Percentiles rank a stretch among this genome's conserved stretches.
phyloP scores from a whole-genome alignment of 2,797 vertebrate genomes.

The Zalophus californianus region DNA sequence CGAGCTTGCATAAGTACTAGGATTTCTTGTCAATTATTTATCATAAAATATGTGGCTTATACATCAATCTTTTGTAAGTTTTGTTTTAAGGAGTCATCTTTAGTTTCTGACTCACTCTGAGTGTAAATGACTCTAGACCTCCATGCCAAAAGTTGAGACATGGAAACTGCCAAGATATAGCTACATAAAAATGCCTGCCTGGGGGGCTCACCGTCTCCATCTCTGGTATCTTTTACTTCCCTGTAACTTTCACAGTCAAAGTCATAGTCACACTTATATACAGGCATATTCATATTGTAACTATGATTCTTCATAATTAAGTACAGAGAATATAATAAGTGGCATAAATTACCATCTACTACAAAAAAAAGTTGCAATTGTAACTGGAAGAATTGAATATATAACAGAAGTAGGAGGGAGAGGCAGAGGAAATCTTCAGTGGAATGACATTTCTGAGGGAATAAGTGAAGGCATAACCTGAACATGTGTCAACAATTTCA shows the following conservation, averaged over 20 bases:
- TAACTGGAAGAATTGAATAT: neutral
- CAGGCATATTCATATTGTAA: conserved; percentile 3
- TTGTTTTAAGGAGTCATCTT: neutral
- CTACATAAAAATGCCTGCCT: neutral
- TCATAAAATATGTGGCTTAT: neutral
- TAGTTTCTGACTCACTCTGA: neutral
- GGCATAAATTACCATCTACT: conserved; percentile 25
- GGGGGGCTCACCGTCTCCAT: neutral
- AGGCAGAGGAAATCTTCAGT: neutral
- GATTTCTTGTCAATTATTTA: neutral
- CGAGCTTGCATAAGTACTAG: neutral
- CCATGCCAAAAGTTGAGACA: neutral
- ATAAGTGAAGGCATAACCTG: conserved; percentile 15
- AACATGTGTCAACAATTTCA: conserved; percentile 47
- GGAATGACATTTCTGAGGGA: conserved; percentile 18
- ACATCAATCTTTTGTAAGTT: neutral
- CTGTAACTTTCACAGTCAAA: neutral
- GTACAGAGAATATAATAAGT: neutral
- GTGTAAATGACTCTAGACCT: neutral
- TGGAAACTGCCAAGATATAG: neutral
- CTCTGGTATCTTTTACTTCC: neutral
- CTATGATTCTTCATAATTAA: neutral
- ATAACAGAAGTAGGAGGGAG: neutral
- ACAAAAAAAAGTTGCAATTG: neutral
- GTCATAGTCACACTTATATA: neutral